phyloP scores from a whole-genome alignment of 2,888 invertebrate genomes.

The Synanthedon tipuliformis region DNA sequence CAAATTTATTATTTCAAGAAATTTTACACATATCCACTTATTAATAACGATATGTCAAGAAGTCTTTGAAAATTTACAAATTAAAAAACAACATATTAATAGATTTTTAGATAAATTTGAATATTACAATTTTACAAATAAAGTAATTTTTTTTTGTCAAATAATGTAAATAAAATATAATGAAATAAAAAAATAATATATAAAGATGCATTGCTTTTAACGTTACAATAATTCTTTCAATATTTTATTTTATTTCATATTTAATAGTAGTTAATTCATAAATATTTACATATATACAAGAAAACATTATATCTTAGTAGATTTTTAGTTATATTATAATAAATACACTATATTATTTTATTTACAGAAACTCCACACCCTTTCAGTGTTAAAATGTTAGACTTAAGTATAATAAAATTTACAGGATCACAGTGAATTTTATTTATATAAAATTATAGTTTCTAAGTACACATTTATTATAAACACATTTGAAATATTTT shows the following conservation, averaged over 20 bases:
- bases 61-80: constrained; percentile 49
- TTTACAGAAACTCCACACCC: constrained; percentile 6
- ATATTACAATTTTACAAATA: not conserved
- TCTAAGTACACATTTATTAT: no score
- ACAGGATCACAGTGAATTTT: constrained; percentile 66
- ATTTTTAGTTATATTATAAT: constrained; percentile 12
- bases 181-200: not conserved
- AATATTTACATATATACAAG: constrained; percentile 19
- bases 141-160: not conserved
- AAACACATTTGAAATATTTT: no score
- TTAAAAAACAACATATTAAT: not conserved
- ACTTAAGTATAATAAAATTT: constrained; percentile 28
- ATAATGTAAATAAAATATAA: not conserved
- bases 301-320: constrained; percentile 7
- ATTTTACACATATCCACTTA: constrained; percentile 52
- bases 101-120: not conserved
- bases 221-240: constrained; percentile 1
- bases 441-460: not conserved
- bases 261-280: constrained; percentile 3
- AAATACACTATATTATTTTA: not conserved
- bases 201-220: constrained; percentile 1
- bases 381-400: constrained; percentile 21
- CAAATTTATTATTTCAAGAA: constrained; percentile 59
- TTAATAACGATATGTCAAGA: constrained; percentile 61
- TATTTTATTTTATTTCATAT: not conserved